A percentile compares a stretch with the other conserved stretches of the same genome.
Evolutionary conservation across 2,888 invertebrate species (phyloP).

Genomic region (Polydrusus pterygomalis): DNA sequence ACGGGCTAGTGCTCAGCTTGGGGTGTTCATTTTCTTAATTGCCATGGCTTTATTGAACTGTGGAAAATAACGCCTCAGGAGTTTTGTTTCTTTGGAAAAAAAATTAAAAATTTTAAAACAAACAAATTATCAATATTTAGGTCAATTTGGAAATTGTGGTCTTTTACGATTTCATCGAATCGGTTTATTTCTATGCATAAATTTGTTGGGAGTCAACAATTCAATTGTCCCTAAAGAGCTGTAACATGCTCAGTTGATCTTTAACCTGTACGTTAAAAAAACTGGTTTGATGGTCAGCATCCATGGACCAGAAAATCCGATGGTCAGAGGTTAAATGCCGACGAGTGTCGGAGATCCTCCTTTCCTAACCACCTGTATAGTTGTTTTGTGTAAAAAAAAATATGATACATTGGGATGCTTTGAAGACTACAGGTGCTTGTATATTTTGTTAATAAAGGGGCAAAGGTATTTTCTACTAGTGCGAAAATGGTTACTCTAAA

Average conservation of each 20-base stretch:
- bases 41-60: constrained; percentile 34
- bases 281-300: constrained; percentile 45
- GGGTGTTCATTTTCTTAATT: constrained; percentile 55
- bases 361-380: constrained; percentile 1
- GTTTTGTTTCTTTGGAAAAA: not conserved
- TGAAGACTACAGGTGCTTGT: not conserved
- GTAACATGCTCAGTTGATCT: constrained; percentile 18
- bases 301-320: constrained; percentile 42
- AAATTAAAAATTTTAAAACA: not conserved
- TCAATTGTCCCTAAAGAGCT: not conserved
- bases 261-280: constrained; percentile 16
- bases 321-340: constrained; percentile 45
- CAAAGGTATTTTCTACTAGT: no score
- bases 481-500: no score
- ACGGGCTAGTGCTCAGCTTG: constrained; percentile 50
- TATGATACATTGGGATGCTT: no score
- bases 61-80: not conserved
- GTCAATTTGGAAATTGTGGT: no score
- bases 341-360: constrained; percentile 32
- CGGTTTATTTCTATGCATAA: no score
- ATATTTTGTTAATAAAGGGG: no score
- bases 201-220: no score
- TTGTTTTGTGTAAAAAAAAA: not conserved
- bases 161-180: no score
- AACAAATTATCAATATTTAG: not conserved